Evolutionary conservation across 2,888 invertebrate genomes (phyloP).

Genomic region (Periphyllus acericola): DNA sequence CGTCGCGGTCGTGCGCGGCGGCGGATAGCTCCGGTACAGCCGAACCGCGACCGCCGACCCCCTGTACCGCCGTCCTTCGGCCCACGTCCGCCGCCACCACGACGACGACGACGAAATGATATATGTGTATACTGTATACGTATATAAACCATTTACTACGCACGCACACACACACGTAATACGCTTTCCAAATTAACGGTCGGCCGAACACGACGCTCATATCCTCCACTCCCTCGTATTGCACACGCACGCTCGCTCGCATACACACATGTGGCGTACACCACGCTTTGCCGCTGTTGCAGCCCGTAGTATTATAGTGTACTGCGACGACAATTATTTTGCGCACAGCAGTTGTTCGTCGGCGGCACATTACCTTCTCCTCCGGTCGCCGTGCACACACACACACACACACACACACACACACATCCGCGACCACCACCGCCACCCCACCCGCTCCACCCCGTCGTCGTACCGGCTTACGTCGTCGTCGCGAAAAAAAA

Average conservation of each 20-base stretch:
- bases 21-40: neutral
- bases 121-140: neutral
- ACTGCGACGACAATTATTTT: slow-evolving; percentile 26
- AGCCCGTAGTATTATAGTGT: neutral
- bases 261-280: neutral
- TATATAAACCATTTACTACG: too few species aligned
- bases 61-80: neutral
- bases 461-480: neutral
- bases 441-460: neutral
- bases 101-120: neutral
- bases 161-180: neutral
- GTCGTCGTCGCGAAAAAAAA: neutral
- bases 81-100: neutral
- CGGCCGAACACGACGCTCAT: slow-evolving; percentile 24
- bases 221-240: neutral
- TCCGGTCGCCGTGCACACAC: neutral
- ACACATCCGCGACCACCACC: neutral
- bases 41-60: slow-evolving; percentile 21
- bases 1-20: neutral
- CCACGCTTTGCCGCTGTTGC: neutral
- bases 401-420: neutral
- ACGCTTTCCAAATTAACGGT: slow-evolving; percentile 54
- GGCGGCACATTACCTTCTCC: slow-evolving; percentile 21
- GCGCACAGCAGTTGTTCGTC: slow-evolving; percentile 27
- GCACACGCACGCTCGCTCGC: neutral